phyloP scores from a whole-genome alignment of 53 echinoderm and acorn worm genomes.

The Stichopus horrens region DNA sequence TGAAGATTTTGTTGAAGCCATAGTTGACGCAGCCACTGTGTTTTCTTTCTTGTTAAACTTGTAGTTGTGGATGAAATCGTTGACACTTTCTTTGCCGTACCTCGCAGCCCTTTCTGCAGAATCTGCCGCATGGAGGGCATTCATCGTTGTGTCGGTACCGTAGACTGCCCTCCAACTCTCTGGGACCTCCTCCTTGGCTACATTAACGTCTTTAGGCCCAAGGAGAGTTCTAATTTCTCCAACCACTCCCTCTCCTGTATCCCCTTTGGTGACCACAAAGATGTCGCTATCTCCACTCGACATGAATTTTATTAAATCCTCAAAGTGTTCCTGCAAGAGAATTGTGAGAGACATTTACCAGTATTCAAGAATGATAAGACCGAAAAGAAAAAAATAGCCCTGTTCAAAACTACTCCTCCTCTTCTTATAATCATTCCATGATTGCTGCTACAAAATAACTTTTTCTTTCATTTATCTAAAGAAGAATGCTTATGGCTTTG shows the following conservation, averaged over 20 bases:
- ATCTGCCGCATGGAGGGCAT: conserved; percentile 97
- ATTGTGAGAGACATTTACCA: neutral
- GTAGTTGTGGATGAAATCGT: neutral
- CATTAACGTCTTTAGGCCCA: conserved; percentile 84
- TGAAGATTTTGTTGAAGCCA: neutral
- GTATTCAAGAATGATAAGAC: neutral
- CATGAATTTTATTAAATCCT: conserved; percentile 90
- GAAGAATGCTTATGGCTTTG: no score
- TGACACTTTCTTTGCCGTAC: conserved; percentile 47
- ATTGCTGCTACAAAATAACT: no score
- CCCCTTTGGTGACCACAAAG: conserved; percentile 90
- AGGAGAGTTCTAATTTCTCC: conserved; percentile 76
- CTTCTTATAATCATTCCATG: neutral
- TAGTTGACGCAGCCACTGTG: neutral
- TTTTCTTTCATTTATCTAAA: no score
- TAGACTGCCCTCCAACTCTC: conserved; percentile 90
- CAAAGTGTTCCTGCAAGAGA: conserved; percentile 76
- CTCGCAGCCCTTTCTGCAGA: conserved; percentile 93
- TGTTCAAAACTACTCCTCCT: no score
- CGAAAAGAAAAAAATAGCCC: no score
- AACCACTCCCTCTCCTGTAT: conserved; percentile 96
- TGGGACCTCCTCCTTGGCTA: conserved; percentile 94
- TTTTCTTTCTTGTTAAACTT: neutral
- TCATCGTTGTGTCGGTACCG: conserved; percentile 97
- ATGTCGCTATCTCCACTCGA: conserved; percentile 86